These are phyloP conservation scores for Macrobrachium nipponense DNA, from an alignment of 1,140 invertebrate genomes.

Conservation along the genomic window DNA sequence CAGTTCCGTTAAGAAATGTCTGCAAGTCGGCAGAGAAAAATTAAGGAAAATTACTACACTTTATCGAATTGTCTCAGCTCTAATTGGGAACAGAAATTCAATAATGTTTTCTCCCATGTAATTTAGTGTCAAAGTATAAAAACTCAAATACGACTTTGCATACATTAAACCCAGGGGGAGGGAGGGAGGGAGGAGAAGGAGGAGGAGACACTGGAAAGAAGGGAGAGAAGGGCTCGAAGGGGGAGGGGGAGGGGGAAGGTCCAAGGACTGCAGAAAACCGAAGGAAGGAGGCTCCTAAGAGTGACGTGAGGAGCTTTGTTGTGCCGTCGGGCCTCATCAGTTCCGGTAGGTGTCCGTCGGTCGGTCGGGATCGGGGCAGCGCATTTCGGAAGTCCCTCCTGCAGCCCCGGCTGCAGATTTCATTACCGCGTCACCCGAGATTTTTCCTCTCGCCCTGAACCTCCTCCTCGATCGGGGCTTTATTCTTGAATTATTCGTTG, in stretches of 20 bases:
- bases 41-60: slow-evolving; percentile 47
- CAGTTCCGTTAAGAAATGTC: background rate
- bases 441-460: slow-evolving; percentile 4
- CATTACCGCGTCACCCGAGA: slow-evolving; percentile 21
- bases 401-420: slow-evolving; percentile 35
- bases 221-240: background rate
- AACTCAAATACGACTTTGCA: slow-evolving; percentile 47
- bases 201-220: slow-evolving; percentile 21
- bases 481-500: no score
- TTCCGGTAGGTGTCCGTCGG: background rate
- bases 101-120: slow-evolving; percentile 52
- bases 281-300: background rate
- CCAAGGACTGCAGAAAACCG: background rate
- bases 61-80: slow-evolving; percentile 42
- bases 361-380: background rate
- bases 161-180: slow-evolving; percentile 3
- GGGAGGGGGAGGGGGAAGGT: background rate
- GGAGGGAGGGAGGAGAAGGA: background rate
- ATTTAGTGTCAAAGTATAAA: slow-evolving; percentile 53
- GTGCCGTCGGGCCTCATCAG: no score
- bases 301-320: no score
- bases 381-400: background rate
- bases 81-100: slow-evolving; percentile 51
- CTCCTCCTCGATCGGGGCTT: slow-evolving; percentile 9
- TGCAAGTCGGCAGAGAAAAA: slow-evolving; percentile 24